Base-by-base conservation (phyloP, 2,888 invertebrate species). In the Limulus polyphemus region DNA sequence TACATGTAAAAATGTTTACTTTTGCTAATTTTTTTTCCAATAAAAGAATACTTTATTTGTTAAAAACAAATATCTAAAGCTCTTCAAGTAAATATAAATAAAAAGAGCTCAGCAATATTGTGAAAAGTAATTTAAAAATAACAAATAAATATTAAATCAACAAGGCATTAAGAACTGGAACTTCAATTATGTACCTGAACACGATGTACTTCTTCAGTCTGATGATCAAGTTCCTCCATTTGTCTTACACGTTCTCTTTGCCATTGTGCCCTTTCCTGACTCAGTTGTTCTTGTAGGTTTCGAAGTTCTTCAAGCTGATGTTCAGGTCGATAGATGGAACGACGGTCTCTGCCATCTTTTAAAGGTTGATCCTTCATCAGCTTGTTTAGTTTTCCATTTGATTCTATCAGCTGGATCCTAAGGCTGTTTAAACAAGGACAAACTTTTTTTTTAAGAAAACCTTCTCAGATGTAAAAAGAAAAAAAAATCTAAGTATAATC, bases 231-330 rank as follows among this genome's bases (percentile, higher is more conserved):
- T 63, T 84, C 83, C 69, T 79, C 79, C 64, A 82, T 80, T 72
- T 86, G 84, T 60, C 82, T 81, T 60, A 84, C 84, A 57, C 84
- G 82, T 71, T 85, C 83, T 61, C 85, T 83, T 68, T 86, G 83
- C 85, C 90, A 90, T 46, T 83, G 81, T 65, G 88, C 84, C 73
- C 90, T 88, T 62, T 84, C 87, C 65, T 83, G 81, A 11, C 87
- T 88, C 68, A 93, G 80, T 65, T 86, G 83, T 75, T 92, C 91
- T 77, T 94, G 93, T 67, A 93, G 80, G 77, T 93, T 93, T 1
- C 94, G 80, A 69, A 95, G 77, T 75, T 94, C 93, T 75, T 95
- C 95, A 69, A 95, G 78, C 73, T 92, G 91, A 72, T 92, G 90
- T 78, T 92, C 92, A 75, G 91, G 90, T 67, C 84, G 80, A 70